Evolutionary conservation across 2,888 invertebrate genomes (phyloP).

Genomic region (Polyommatus iphigenia): DNA sequence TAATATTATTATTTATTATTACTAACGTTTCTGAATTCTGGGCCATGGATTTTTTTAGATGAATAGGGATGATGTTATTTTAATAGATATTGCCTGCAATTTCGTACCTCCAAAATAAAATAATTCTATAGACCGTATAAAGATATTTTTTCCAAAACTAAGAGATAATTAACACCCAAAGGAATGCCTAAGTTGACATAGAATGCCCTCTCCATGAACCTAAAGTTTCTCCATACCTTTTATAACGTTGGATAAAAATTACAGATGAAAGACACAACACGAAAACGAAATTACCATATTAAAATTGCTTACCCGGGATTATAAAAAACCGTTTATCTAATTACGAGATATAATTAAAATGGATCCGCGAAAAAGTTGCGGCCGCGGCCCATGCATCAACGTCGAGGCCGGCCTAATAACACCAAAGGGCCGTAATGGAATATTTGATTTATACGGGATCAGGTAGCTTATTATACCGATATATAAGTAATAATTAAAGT

Average conservation of each 20-base stretch:
- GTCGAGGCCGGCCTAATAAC: conserved; percentile 1
- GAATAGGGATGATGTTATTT: neutral
- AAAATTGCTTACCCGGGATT: neutral
- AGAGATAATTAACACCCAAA: too few relatives aligned
- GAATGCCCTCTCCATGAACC: too few relatives aligned
- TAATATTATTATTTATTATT: neutral
- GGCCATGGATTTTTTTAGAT: neutral
- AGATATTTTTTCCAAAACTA: too few relatives aligned
- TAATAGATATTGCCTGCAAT: too few relatives aligned
- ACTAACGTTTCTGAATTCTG: neutral
- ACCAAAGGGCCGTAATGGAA: conserved; percentile 62
- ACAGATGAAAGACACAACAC: neutral
- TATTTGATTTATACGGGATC: conserved; percentile 78
- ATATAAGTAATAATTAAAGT: conserved; percentile 78
- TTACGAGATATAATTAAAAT: conserved; percentile 27
- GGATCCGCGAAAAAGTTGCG: conserved; percentile 22
- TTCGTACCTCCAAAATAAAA: too few relatives aligned
- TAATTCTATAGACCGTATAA: too few relatives aligned
- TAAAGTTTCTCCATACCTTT: too few relatives aligned
- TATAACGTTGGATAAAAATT: too few relatives aligned
- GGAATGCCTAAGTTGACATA: too few relatives aligned
- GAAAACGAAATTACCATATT: neutral
- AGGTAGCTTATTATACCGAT: conserved; percentile 80
- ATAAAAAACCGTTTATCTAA: conserved; percentile 18
- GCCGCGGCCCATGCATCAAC: conserved; percentile 19